These are phyloP conservation scores for Caenorhabditis sp. DNA, from an alignment of 2,888 invertebrate species.

Conservation along the genomic window DNA sequence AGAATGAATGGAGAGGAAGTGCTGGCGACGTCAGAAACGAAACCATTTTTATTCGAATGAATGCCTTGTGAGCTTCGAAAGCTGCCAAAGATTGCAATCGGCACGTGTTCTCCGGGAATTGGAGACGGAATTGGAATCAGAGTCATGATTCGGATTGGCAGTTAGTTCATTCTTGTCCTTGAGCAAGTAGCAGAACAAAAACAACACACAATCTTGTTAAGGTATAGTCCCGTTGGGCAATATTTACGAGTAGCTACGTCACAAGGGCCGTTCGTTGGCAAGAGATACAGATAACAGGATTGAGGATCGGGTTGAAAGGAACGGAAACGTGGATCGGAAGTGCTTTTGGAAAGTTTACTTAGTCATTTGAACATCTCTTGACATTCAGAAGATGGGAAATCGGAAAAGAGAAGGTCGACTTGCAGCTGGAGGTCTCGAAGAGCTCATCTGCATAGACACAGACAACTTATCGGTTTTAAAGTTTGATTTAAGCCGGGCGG, in stretches of 20 bases:
- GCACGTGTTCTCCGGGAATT: no score
- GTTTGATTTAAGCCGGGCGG: no score
- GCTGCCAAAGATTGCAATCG: no score
- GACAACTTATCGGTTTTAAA: no score
- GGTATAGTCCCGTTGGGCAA: neutral
- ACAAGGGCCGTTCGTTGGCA: constrained; percentile 6
- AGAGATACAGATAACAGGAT: constrained; percentile 1
- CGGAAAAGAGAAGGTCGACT: no score
- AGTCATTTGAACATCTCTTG: neutral
- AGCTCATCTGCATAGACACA: neutral
- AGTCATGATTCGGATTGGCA: no score
- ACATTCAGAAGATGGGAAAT: neutral
- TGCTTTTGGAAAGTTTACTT: constrained; percentile 6
- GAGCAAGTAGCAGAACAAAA: neutral
- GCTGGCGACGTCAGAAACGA: neutral
- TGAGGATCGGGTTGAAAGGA: neutral
- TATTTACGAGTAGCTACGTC: neutral
- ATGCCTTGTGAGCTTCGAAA: no score
- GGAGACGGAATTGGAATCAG: no score
- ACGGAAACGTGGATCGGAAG: constrained; percentile 11
- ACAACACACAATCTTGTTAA: neutral
- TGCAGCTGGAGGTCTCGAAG: neutral
- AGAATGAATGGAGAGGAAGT: constrained; percentile 8
- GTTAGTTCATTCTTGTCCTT: no score
- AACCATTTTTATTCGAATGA: neutral